Percentiles rank a stretch among this genome's conserved stretches.
Evolutionary conservation across 2,797 vertebrate genomes (phyloP).

Genomic region (Tauraco hartlaubi): DNA sequence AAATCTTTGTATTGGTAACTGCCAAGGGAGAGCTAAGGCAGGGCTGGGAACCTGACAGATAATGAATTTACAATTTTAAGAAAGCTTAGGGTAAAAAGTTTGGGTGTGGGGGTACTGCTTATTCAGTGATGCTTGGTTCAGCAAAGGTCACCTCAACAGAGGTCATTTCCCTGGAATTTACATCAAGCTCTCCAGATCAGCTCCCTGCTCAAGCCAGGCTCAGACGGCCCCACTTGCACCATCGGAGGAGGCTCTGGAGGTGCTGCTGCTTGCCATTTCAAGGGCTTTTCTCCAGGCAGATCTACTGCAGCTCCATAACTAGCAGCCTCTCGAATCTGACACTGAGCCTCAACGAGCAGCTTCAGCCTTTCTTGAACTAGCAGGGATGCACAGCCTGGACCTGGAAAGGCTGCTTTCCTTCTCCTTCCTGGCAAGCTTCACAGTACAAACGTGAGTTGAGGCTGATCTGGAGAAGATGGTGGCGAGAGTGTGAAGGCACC

Average conservation of each 20-base stretch:
- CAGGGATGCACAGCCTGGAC: not conserved
- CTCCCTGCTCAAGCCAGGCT: not conserved
- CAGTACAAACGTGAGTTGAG: not conserved
- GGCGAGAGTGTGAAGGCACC: not conserved
- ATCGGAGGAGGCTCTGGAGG: not conserved
- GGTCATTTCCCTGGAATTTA: not conserved
- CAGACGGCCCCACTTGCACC: not conserved
- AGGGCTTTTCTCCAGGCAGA: not conserved
- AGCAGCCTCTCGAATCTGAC: not conserved
- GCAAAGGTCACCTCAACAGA: not conserved
- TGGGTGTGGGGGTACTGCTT: not conserved
- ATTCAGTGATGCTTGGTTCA: not conserved
- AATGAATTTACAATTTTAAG: not conserved
- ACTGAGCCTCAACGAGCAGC: not conserved
- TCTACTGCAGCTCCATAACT: not conserved
- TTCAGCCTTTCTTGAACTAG: not conserved
- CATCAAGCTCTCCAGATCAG: not conserved
- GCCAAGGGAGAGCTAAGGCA: not conserved
- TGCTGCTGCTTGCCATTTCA: not conserved
- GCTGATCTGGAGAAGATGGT: not conserved
- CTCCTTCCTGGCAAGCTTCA: not conserved
- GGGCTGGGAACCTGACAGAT: not conserved
- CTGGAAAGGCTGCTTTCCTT: not conserved
- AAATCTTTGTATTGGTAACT: not conserved
- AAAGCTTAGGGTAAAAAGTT: not conserved